Conservation (phyloP, 2,797 vertebrate species). For the Lepidocolaptes lacrymiger region DNA sequence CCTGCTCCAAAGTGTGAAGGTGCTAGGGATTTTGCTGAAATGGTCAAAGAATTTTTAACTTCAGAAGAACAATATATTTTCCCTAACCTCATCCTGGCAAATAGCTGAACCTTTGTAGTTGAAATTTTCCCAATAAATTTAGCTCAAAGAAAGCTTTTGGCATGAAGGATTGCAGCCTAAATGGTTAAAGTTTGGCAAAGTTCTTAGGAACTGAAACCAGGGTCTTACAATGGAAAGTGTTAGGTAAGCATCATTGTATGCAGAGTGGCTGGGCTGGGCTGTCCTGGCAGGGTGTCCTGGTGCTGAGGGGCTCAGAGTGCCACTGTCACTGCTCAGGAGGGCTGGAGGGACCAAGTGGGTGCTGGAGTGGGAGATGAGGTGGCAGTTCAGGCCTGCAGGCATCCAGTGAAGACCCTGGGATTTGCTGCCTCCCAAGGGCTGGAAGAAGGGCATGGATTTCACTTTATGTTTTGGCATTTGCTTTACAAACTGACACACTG, state of each 20-base stretch:
- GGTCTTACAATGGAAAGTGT: slow-evolving; percentile 25
- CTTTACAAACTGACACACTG: slow-evolving; percentile 11
- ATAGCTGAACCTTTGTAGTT: slow-evolving; percentile 48
- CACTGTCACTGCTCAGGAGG: not conserved
- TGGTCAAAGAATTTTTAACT: slow-evolving; percentile 47
- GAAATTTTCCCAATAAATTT: slow-evolving; percentile 67
- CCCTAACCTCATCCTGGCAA: slow-evolving; percentile 68
- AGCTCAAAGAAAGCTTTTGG: slow-evolving; percentile 56
- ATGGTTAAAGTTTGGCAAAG: slow-evolving; percentile 66
- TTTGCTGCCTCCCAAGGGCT: not conserved
- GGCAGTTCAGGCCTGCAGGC: not conserved
- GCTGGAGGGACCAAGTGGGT: not conserved
- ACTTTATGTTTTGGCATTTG: not conserved
- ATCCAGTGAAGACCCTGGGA: not conserved
- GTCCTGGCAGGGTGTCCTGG: not conserved
- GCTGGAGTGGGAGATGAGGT: not conserved
- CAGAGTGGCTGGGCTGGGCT: not conserved
- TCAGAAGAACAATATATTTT: slow-evolving; percentile 65
- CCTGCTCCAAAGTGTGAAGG: slow-evolving; percentile 35
- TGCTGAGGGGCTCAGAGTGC: not conserved
- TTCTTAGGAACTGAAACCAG: slow-evolving; percentile 7
- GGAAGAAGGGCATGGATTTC: not conserved
- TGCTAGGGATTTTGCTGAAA: slow-evolving; percentile 58
- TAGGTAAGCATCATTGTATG: slow-evolving; percentile 29
- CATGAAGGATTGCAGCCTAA: slow-evolving; percentile 27